A percentile compares a stretch with the other conserved stretches of the same genome.
These are phyloP conservation scores for Calypte anna DNA, from an alignment of 2,113 vertebrate species.

Conservation along the genomic window DNA sequence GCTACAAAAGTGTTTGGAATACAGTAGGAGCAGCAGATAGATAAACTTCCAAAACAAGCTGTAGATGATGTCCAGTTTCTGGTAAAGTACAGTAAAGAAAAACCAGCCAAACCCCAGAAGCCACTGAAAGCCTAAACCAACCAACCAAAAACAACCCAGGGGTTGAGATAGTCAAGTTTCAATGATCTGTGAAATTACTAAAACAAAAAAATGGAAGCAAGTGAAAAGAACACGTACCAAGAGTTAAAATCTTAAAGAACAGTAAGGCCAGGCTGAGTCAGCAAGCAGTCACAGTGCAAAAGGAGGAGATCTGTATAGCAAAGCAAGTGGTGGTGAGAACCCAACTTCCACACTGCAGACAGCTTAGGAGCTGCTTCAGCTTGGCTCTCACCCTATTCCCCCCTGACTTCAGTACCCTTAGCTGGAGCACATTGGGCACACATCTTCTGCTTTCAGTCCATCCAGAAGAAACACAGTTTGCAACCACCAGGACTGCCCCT, in stretches of 20 bases:
- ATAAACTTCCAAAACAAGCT: constrained; percentile 39
- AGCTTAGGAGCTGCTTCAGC: not conserved
- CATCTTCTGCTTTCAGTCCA: not conserved
- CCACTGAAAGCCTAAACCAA: not conserved
- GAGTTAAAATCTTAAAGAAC: not conserved
- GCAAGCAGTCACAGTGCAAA: not conserved
- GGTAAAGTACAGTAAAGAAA: not conserved
- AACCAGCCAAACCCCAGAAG: constrained; percentile 38
- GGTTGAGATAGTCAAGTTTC: not conserved
- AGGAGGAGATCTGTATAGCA: not conserved
- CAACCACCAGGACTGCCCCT: not conserved
- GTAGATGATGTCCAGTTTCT: constrained; percentile 27
- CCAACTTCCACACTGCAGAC: not conserved
- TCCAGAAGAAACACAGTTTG: not conserved
- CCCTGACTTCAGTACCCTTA: not conserved
- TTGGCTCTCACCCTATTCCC: accelerated
- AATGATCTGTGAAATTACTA: not conserved
- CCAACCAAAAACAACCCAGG: not conserved
- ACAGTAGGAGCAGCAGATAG: not conserved
- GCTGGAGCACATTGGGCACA: not conserved
- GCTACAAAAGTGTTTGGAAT: not conserved
- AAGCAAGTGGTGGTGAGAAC: not conserved
- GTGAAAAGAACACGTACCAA: not conserved
- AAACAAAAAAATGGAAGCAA: not conserved
- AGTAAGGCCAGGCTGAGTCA: not conserved